Evolutionary conservation across 2,888 invertebrate species (phyloP).

Genomic region (Gisinianus flammeolus): DNA sequence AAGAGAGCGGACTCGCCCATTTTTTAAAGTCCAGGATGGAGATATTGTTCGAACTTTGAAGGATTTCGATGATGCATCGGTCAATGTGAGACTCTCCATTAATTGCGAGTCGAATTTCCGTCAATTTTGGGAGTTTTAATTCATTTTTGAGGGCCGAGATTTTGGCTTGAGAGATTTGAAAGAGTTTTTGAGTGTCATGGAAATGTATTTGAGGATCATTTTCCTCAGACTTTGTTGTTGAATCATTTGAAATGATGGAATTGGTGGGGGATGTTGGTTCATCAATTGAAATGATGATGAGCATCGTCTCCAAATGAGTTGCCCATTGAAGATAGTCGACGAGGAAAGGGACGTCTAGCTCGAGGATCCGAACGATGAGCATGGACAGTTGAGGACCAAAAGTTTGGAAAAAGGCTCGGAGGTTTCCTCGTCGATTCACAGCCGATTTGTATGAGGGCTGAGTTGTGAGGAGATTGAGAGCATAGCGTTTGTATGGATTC

Average conservation of each 20-base stretch:
- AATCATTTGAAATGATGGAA: neutral
- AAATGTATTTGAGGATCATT: neutral
- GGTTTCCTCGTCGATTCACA: neutral
- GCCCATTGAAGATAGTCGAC: neutral
- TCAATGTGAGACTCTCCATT: neutral
- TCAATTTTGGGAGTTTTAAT: neutral
- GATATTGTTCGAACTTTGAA: neutral
- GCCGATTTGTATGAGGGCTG: neutral
- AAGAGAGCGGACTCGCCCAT: neutral
- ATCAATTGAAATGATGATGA: neutral
- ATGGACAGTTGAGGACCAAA: neutral
- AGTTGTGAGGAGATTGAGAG: neutral
- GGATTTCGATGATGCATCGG: neutral
- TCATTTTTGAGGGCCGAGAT: neutral
- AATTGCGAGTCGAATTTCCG: neutral
- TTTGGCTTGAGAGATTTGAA: neutral
- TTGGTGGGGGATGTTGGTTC: neutral
- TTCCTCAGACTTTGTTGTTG: neutral
- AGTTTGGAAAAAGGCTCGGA: neutral
- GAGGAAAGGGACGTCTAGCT: constrained; percentile 4
- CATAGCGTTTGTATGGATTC: constrained; percentile 1
- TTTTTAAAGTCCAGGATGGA: constrained; percentile 7
- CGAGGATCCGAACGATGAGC: neutral
- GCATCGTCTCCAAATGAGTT: neutral
- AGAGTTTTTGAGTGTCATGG: neutral